Evolutionary conservation across 2,888 invertebrate species (phyloP), one percentile per base, ranked within the genome.

Genomic region (Ptycholaimellus sp.): DNA sequence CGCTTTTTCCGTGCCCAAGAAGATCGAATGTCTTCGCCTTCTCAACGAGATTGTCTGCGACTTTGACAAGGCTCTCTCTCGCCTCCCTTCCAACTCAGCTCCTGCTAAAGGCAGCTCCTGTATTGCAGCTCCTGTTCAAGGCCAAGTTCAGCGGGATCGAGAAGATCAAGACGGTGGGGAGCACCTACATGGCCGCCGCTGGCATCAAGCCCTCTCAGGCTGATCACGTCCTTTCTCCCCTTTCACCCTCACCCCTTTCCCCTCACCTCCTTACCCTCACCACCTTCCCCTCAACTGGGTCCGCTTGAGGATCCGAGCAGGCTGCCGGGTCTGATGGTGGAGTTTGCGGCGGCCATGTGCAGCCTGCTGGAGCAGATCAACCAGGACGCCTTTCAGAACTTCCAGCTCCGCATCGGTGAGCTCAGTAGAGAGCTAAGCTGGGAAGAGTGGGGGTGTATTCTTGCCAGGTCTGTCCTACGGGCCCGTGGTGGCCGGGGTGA

Each of bases 21-120:
- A 90, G 59, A 63, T 90, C 28, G 90, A 90, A 61, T 93, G 90
- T 57, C 63, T 93, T 41, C 64, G 90, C 41, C 66, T 93, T 22
- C 68, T 93, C 20, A 93, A 93, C 58, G 90, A 93, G 65, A 90
- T 93, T 49, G 85, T 90, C 44, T 87, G 87, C 57, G 90, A 90
- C 61, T 90, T 90, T 62, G 93, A 93, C 60, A 82, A 83, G 72
- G 82, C 25, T 11, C 17, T 30, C 16, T 36, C 16, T 29, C 14
- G 35, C 29, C 6, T 31, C 30, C 14, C 14, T 31, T 31, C 5
- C n/a, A 7, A 28, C 5, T 5, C 16, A 16, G 29, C 9, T 11
- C n/a, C 29, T 16, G 16, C 35, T 7, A 37, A 18, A 3, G 5
- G 20, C 11, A n/a, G 9, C 14, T 21, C 14, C n/a, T 30, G 14